Conservation (phyloP, 2,888 invertebrate genomes). For the Colostygia pectinataria region DNA sequence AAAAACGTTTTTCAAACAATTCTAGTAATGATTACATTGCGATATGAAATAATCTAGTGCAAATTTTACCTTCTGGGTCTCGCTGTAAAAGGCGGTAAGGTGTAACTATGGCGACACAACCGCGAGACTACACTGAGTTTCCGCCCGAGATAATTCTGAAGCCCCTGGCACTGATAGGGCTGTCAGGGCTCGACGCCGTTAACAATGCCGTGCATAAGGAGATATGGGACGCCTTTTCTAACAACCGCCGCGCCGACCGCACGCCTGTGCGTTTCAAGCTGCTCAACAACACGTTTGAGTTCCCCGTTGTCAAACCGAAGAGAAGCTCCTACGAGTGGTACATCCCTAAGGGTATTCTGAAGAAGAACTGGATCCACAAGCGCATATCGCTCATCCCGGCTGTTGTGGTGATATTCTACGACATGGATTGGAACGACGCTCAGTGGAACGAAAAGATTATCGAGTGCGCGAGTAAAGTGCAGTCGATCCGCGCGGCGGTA, state of each 20-base stretch:
- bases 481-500: slow-evolving; percentile 89
- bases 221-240: slow-evolving; percentile 96
- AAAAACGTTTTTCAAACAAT: slow-evolving; percentile 7
- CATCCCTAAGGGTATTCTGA: slow-evolving; percentile 96
- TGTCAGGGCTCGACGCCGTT: slow-evolving; percentile 93
- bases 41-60: slow-evolving; percentile 45
- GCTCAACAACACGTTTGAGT: slow-evolving; percentile 91
- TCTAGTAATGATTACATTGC: slow-evolving; percentile 16
- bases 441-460: slow-evolving; percentile 97
- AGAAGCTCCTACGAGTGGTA: slow-evolving; percentile 97
- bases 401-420: slow-evolving; percentile 96
- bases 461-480: slow-evolving; percentile 95
- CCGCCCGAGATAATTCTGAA: slow-evolving; percentile 92
- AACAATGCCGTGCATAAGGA: slow-evolving; percentile 94
- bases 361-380: slow-evolving; percentile 97
- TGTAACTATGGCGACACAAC: slow-evolving; percentile 77
- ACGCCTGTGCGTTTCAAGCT: slow-evolving; percentile 93
- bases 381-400: slow-evolving; percentile 95
- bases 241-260: slow-evolving; percentile 91
- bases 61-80: neutral
- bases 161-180: slow-evolving; percentile 93
- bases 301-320: slow-evolving; percentile 93
- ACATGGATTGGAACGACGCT: slow-evolving; percentile 98
- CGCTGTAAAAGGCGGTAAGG: slow-evolving; percentile 2
- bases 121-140: slow-evolving; percentile 85